Percentiles rank a stretch among this genome's conserved stretches.
Evolutionary conservation across 2,113 vertebrate genomes (phyloP).

Genomic region (Psephotus haematonotus): DNA sequence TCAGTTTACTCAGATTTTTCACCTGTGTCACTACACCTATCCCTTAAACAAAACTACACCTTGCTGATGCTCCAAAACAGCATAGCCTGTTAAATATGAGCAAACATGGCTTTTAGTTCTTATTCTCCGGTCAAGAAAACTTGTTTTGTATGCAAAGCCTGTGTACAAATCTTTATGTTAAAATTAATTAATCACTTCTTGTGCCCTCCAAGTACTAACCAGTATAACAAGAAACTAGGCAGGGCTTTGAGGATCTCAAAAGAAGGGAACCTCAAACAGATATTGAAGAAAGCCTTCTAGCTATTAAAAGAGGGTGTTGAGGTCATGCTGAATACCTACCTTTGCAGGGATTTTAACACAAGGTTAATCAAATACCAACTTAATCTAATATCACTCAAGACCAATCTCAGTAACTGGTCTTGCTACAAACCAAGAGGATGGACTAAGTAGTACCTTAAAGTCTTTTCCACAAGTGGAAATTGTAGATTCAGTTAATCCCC

Average conservation of each 20-base stretch:
- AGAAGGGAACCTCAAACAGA: neutral
- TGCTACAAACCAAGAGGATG: neutral
- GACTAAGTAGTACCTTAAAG: neutral
- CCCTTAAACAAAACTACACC: neutral
- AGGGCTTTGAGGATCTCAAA: neutral
- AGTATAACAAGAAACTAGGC: neutral
- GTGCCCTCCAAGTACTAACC: neutral
- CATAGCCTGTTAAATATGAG: neutral
- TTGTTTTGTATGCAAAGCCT: neutral
- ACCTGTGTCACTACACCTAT: accelerated
- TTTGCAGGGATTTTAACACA: neutral
- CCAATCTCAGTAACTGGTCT: neutral
- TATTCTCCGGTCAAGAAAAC: neutral
- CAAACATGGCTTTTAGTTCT: neutral
- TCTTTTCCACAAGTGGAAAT: neutral
- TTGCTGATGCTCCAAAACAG: neutral
- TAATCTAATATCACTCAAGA: neutral
- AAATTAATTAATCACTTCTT: neutral
- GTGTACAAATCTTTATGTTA: neutral
- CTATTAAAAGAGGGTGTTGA: neutral
- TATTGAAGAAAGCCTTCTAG: neutral
- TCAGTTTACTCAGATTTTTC: neutral
- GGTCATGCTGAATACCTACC: neutral
- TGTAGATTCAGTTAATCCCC: neutral
- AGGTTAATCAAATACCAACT: neutral